Evolutionary conservation across 2,888 invertebrate genomes (phyloP).

Genomic region (Eulithis testata): DNA sequence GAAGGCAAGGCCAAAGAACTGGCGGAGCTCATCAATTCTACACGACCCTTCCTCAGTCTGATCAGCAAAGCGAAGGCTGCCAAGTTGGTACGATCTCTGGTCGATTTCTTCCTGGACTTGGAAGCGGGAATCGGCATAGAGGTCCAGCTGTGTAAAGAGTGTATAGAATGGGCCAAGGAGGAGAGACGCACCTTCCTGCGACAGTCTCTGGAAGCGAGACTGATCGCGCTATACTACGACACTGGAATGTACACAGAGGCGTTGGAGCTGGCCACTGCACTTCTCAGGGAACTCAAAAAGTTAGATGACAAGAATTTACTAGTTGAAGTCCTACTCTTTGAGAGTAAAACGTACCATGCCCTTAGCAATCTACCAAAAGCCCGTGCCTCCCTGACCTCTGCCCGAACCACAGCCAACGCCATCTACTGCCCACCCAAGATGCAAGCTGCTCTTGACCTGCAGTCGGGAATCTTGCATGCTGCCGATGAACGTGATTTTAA

Average conservation of each 20-base stretch:
- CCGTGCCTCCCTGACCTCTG: slow-evolving; percentile 98
- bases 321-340: slow-evolving; percentile 98
- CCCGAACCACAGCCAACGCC: slow-evolving; percentile 99
- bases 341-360: slow-evolving; percentile 99
- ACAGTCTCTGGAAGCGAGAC: slow-evolving; percentile 97
- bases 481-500: slow-evolving; percentile 99
- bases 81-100: slow-evolving; percentile 97
- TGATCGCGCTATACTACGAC: slow-evolving; percentile 97
- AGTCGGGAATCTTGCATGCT: slow-evolving; percentile 99
- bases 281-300: slow-evolving; percentile 98
- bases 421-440: slow-evolving; percentile 99
- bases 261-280: slow-evolving; percentile 91
- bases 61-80: slow-evolving; percentile 99
- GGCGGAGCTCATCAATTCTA: slow-evolving; percentile 96
- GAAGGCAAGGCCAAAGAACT: slow-evolving; percentile 96
- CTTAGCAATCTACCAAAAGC: slow-evolving; percentile 98
- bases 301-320: slow-evolving; percentile 99
- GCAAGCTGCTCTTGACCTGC: slow-evolving; percentile 98
- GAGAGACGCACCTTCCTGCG: slow-evolving; percentile 98
- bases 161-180: slow-evolving; percentile 99
- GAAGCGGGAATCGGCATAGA: slow-evolving; percentile 98
- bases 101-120: slow-evolving; percentile 98
- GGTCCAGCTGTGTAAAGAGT: slow-evolving; percentile 96
- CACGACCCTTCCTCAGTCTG: slow-evolving; percentile 96
- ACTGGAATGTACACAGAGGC: slow-evolving; percentile 96